These are phyloP conservation scores for Liodrosophila aerea DNA, from an alignment of 2,888 invertebrate species.

Conservation along the genomic window DNA sequence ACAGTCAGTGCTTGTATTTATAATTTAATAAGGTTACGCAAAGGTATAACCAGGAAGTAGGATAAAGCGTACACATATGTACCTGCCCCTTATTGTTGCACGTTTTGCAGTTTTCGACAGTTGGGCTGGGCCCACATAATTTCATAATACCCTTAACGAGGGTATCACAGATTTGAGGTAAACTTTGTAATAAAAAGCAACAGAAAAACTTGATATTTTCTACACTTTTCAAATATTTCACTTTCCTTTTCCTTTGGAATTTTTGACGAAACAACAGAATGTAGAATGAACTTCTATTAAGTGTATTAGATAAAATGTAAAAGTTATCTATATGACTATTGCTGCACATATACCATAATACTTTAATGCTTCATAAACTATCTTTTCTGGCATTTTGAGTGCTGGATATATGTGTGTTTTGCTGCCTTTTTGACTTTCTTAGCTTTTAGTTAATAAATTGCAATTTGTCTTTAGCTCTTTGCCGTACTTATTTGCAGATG, in stretches of 20 bases:
- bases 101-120: constrained; percentile 70
- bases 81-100: constrained; percentile 41
- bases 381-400: constrained; percentile 58
- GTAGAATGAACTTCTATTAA: too few species aligned
- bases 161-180: constrained; percentile 25
- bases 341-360: constrained; percentile 38
- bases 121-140: constrained; percentile 50
- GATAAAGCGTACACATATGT: constrained; percentile 19
- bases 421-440: constrained; percentile 50
- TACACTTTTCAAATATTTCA: too few species aligned
- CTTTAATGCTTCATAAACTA: constrained; percentile 59
- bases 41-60: constrained; percentile 49
- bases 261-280: too few species aligned
- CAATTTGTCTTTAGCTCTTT: constrained; percentile 61
- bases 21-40: constrained; percentile 69
- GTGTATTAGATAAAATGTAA: too few species aligned
- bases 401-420: constrained; percentile 46
- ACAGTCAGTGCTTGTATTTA: constrained; percentile 43
- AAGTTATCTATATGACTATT: too few species aligned
- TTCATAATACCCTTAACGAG: constrained; percentile 53
- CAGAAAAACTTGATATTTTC: not conserved
- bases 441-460: constrained; percentile 60
- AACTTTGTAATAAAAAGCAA: constrained; percentile 7
- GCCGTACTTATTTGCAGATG: constrained; percentile 62
- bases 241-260: too few species aligned